Evolutionary conservation across 2,888 invertebrate species (phyloP).

Genomic region (Podabrus alpinus): DNA sequence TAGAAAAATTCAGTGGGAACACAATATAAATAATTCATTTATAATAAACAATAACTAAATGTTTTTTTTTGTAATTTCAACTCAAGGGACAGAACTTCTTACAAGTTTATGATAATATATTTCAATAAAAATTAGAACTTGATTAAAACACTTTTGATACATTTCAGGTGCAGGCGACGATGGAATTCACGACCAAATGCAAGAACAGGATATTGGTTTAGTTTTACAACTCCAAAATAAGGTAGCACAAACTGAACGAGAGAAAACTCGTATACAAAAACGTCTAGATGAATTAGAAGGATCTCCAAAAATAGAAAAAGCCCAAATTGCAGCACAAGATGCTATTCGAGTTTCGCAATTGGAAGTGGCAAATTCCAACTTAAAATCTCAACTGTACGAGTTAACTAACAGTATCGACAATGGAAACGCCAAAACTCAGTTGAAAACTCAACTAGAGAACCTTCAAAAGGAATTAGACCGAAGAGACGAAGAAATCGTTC

Average conservation of each 20-base stretch:
- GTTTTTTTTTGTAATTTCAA: too few species aligned
- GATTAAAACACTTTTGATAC: neutral
- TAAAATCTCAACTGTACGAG: conserved; percentile 76
- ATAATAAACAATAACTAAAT: too few species aligned
- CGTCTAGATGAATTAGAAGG: conserved; percentile 61
- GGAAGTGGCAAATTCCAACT: conserved; percentile 85
- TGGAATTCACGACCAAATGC: conserved; percentile 11
- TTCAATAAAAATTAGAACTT: too few species aligned
- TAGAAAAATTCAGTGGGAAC: too few species aligned
- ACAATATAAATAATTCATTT: too few species aligned
- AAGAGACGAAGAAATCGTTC: conserved; percentile 86
- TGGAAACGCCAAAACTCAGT: conserved; percentile 60
- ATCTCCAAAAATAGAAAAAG: conserved; percentile 52
- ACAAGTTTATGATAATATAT: too few species aligned
- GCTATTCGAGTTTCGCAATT: conserved; percentile 74
- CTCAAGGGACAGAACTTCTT: too few species aligned
- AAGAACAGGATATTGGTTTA: conserved; percentile 65
- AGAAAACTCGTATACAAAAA: conserved; percentile 72
- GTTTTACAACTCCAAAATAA: conserved; percentile 80
- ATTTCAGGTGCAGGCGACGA: neutral
- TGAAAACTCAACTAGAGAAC: conserved; percentile 75
- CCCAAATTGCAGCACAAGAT: conserved; percentile 58
- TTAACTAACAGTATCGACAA: conserved; percentile 71
- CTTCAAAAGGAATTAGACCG: conserved; percentile 86
- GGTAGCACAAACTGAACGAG: conserved; percentile 69